Base-by-base conservation (phyloP, 2,113 vertebrate species). In the Nycticryphes semicollaris region DNA sequence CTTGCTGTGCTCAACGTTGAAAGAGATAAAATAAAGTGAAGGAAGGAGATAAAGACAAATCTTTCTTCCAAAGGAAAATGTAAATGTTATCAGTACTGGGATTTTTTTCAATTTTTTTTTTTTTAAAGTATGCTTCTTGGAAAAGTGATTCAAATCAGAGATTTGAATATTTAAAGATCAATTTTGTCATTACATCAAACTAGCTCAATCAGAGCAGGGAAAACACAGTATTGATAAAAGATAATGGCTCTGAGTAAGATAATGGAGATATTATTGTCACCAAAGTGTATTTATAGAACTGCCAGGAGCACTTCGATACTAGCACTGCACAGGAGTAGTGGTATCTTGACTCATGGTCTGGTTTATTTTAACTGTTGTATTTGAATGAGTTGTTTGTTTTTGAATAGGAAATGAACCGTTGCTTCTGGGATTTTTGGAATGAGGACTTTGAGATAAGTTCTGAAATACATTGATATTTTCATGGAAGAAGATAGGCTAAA, bases 111-210 rank as follows among this genome's bases (percentile, higher is more conserved):
- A 28, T 45, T 25, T 37, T 39, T 60, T 57, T 56, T 33, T 56
- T 56, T 56, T 30, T 15, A 74, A 63, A 31, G 4, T 23, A 9
- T 33, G 41, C 20, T 47, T 59, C 51, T 84, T 39, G 37, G 56
- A 77, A 54, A 84, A 94, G 20, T 48, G 43, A n/a, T n/a, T n/a
- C 25, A 75, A 72, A 95, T 94, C 67, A 73, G 54, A 86, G 73
- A 72, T 95, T 81, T 90, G 75, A 90, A 93, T 94, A 95, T 89
- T 94, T 96, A 69, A 93, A 86, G 54, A 96, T 81, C 50, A 56
- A 3, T 93, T 96, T 79, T 81, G 51, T 93, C 57, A 64, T 86
- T 96, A 57, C 4, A 47, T 80, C 30, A 70, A 84, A 83, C 56
- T 67, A 75, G 43, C 76, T 90, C 79, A 77, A 78, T 90, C 82